Percentiles rank a stretch among this genome's conserved stretches.
Conservation (phyloP, 2,113 vertebrate genomes). For the Mastomys coucha region DNA sequence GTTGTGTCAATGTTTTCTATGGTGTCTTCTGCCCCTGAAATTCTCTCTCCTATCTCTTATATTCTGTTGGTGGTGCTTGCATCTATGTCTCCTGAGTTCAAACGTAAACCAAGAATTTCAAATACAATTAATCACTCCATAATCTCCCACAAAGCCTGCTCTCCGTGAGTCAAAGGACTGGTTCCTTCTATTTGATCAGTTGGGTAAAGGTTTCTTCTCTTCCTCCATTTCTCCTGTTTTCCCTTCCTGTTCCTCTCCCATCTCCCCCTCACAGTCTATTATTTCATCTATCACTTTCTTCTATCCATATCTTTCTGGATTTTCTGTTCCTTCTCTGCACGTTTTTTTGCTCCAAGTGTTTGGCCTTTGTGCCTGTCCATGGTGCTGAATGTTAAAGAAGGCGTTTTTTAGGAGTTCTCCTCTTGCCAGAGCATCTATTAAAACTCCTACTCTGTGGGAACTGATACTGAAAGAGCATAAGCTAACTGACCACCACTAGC, state of each 20-base stretch:
- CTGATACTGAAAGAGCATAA: neutral
- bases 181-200: neutral
- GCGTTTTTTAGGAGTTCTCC: neutral
- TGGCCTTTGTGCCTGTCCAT: conserved; percentile 63
- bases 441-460: neutral
- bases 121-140: neutral
- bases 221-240: neutral
- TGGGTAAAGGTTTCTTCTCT: neutral
- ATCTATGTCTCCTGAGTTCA: too few species aligned
- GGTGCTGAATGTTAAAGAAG: conserved; percentile 65
- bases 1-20: too few species aligned
- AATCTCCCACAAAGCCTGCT: conserved; percentile 24
- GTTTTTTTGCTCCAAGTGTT: neutral
- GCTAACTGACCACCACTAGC: neutral
- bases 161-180: neutral
- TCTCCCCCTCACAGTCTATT: neutral
- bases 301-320: neutral
- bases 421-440: neutral
- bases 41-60: too few species aligned
- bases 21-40: too few species aligned
- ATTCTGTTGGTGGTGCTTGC: too few species aligned
- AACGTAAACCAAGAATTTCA: conserved; percentile 34
- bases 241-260: neutral
- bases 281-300: neutral
- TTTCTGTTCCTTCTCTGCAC: neutral